phyloP scores from a whole-genome alignment of 2,113 vertebrate species.

The Leptocoma aspasia region DNA sequence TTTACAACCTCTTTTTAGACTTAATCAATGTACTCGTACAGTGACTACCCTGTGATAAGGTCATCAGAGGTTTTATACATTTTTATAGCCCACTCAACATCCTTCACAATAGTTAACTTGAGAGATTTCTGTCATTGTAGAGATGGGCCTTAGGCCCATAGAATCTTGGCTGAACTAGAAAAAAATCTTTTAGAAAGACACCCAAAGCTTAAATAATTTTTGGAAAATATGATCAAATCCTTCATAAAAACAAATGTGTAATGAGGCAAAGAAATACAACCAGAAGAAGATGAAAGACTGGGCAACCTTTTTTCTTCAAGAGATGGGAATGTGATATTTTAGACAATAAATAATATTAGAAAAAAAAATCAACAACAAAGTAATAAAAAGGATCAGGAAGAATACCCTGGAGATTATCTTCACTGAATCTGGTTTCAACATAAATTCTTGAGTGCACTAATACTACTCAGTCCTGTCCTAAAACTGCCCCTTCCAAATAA shows the following conservation, averaged over 20 bases:
- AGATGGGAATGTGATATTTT: constrained; percentile 13
- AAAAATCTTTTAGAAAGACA: constrained; percentile 29
- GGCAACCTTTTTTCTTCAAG: constrained; percentile 3
- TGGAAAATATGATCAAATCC: constrained; percentile 50
- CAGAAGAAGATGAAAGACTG: constrained; percentile 42
- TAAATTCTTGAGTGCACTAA: neutral
- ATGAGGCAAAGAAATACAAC: constrained; percentile 25
- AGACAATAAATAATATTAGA: constrained; percentile 46
- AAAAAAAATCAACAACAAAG: constrained; percentile 35
- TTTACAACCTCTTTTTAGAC: constrained; percentile 9
- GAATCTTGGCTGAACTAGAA: constrained; percentile 40
- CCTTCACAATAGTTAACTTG: neutral
- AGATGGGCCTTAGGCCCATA: constrained; percentile 19
- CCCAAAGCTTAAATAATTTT: constrained; percentile 19
- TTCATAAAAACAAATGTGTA: constrained; percentile 39
- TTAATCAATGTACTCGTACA: constrained; percentile 8
- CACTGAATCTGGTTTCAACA: constrained; percentile 20
- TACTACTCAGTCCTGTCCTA: neutral
- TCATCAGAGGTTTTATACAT: neutral
- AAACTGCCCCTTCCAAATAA: neutral
- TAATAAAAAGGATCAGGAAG: constrained; percentile 29
- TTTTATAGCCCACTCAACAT: neutral
- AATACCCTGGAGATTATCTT: neutral
- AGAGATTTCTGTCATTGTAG: constrained; percentile 18
- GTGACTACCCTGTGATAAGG: neutral